phyloP scores from a whole-genome alignment of 2,888 invertebrate genomes.

The Seladonia tumulorum region DNA sequence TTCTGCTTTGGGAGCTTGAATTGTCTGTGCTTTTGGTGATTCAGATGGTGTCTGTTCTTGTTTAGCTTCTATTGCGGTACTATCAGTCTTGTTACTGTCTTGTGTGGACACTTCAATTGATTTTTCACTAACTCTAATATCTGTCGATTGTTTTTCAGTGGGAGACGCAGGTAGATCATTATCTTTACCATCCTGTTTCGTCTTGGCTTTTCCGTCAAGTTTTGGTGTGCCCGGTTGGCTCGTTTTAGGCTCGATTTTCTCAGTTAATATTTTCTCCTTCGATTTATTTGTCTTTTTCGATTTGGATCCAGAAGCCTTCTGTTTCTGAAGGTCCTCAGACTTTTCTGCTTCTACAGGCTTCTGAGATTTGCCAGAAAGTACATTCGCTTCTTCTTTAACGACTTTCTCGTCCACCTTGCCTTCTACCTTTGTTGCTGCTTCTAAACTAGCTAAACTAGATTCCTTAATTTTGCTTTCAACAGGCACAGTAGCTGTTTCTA shows the following conservation, averaged over 20 bases:
- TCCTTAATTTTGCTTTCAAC: constrained; percentile 51
- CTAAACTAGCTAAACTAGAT: constrained; percentile 64
- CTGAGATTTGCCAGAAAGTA: neutral
- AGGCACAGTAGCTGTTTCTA: neutral
- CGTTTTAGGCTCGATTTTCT: constrained; percentile 28
- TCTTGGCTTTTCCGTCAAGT: constrained; percentile 29
- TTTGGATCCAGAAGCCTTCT: constrained; percentile 64
- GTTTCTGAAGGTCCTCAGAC: neutral
- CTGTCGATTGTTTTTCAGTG: neutral
- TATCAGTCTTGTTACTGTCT: neutral
- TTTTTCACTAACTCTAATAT: constrained; percentile 10
- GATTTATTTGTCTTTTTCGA: constrained; percentile 29
- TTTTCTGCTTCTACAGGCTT: neutral
- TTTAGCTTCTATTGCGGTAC: neutral
- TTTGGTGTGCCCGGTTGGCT: constrained; percentile 28
- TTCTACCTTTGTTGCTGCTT: neutral
- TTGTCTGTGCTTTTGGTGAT: neutral
- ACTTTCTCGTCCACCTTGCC: neutral
- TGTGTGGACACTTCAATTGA: neutral
- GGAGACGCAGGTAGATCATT: constrained; percentile 15
- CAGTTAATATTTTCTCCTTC: constrained; percentile 42
- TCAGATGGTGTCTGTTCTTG: neutral
- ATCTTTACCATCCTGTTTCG: constrained; percentile 37
- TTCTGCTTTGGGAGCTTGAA: constrained; percentile 24
- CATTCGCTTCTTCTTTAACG: constrained; percentile 45